phyloP scores from a whole-genome alignment of 2,113 vertebrate species.

The Hemicordylus capensis region DNA sequence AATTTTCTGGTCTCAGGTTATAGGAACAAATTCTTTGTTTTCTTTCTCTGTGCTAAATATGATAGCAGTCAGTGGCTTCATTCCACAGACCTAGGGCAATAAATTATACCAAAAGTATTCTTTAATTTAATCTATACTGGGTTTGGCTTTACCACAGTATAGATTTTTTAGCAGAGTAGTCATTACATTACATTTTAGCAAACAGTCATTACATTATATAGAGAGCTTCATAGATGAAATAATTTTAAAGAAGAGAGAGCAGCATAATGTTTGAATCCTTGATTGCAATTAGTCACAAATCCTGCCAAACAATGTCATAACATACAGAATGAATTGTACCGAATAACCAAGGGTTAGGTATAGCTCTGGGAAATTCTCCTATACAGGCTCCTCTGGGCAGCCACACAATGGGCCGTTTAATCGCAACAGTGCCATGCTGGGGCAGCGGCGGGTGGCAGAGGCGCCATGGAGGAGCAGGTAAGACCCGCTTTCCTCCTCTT shows the following conservation, averaged over 20 bases:
- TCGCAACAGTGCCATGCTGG: too few species aligned
- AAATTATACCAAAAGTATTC: conserved; percentile 32
- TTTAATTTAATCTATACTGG: conserved; percentile 45
- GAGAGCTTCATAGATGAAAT: conserved; percentile 26
- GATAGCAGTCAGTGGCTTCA: conserved; percentile 22
- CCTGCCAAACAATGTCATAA: background rate
- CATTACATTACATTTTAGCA: too few species aligned
- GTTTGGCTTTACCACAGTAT: conserved; percentile 45
- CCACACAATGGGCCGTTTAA: too few species aligned
- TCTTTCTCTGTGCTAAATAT: conserved; percentile 45
- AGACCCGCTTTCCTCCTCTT: too few species aligned
- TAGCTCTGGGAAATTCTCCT: background rate
- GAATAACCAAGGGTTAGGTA: background rate
- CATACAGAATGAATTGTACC: background rate
- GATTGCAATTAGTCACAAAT: conserved; percentile 32
- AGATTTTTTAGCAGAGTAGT: conserved; percentile 38
- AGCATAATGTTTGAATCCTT: conserved; percentile 27
- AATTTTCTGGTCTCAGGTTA: conserved; percentile 7
- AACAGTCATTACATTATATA: conserved; percentile 21
- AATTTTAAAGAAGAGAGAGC: conserved; percentile 7
- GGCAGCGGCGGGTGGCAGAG: too few species aligned
- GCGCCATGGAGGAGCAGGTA: too few species aligned
- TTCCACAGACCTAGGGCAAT: conserved; percentile 42
- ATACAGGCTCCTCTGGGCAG: background rate
- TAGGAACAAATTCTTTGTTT: conserved; percentile 3